phyloP scores from a whole-genome alignment of 2,797 vertebrate species.

The Ceryle rudis region DNA sequence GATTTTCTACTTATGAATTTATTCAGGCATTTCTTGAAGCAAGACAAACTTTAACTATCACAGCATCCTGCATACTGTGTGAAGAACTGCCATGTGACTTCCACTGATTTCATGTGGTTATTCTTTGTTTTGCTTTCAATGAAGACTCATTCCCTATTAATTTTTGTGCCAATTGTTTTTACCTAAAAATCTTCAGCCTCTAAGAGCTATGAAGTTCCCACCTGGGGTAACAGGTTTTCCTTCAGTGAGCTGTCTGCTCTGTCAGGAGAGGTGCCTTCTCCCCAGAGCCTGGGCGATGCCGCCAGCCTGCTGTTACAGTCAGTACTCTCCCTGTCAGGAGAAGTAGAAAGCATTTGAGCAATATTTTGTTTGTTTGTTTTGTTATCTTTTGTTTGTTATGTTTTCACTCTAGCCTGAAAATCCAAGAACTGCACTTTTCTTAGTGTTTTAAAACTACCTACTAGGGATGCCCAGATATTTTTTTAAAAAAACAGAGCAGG shows the following conservation, averaged over 20 bases:
- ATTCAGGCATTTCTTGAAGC: neutral
- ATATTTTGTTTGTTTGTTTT: neutral
- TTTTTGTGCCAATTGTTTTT: neutral
- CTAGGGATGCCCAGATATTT: neutral
- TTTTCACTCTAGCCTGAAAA: neutral
- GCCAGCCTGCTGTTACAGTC: neutral
- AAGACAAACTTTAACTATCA: neutral
- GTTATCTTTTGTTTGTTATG: neutral
- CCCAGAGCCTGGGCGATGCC: neutral
- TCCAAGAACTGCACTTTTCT: neutral
- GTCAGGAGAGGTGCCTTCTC: neutral
- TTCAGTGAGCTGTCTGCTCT: neutral
- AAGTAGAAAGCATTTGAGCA: neutral
- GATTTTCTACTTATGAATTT: neutral
- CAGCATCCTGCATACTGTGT: neutral
- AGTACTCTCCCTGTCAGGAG: neutral
- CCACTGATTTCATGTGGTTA: neutral
- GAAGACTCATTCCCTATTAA: neutral
- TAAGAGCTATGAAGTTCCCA: neutral
- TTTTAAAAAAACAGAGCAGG: neutral
- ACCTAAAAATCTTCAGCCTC: neutral
- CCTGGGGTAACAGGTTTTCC: neutral
- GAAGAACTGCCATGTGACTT: neutral
- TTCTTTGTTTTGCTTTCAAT: neutral
- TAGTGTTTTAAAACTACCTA: neutral